These are phyloP conservation scores for Chymomyza caudatula DNA, from an alignment of 2,888 invertebrate genomes.

Conservation along the genomic window DNA sequence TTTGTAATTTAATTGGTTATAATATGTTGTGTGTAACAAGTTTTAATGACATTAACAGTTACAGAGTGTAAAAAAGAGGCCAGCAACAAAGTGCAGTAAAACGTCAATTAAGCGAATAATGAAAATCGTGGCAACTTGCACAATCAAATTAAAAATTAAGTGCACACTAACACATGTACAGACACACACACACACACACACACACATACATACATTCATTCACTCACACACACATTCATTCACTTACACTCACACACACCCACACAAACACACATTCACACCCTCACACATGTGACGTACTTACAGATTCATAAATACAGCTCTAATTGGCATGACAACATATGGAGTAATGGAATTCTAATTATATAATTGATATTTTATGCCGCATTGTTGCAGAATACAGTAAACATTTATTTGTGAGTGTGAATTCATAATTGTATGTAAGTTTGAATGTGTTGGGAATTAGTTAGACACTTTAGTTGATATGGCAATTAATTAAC, in stretches of 20 bases:
- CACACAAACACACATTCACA: not conserved
- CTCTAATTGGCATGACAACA: not conserved
- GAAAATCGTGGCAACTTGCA: slow-evolving; percentile 23
- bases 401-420: too few species aligned
- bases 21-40: slow-evolving; percentile 39
- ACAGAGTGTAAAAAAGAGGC: slow-evolving; percentile 13
- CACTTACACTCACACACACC: not conserved
- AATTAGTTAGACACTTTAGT: slow-evolving; percentile 3
- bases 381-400: slow-evolving; percentile 30
- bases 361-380: slow-evolving; percentile 43
- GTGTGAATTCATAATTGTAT: slow-evolving; percentile 19
- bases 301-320: not conserved
- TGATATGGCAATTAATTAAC: slow-evolving; percentile 28
- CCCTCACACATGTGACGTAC: not conserved
- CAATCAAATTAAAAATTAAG: slow-evolving; percentile 36
- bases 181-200: not conserved
- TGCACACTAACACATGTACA: slow-evolving; percentile 1
- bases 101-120: slow-evolving; percentile 17
- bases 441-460: not conserved
- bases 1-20: slow-evolving; percentile 68
- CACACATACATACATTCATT: not conserved
- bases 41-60: slow-evolving; percentile 52
- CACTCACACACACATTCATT: not conserved
- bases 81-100: slow-evolving; percentile 7
- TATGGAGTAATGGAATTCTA: slow-evolving; percentile 5